Percentiles rank a stretch among this genome's conserved stretches.
Conservation (phyloP, 2,113 vertebrate species). For the Camelus dromedarius region DNA sequence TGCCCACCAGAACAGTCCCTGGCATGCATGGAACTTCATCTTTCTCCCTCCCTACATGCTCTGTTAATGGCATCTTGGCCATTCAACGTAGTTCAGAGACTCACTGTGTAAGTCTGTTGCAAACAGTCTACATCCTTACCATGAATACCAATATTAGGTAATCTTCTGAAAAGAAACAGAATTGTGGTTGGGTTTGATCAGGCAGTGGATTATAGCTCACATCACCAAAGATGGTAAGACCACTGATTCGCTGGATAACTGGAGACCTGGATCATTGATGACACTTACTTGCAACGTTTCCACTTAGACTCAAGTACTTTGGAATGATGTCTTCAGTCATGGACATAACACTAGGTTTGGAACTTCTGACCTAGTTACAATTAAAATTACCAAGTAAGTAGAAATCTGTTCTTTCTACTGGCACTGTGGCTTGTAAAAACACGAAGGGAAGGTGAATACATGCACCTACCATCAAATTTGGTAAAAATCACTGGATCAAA, state of each 20-base stretch:
- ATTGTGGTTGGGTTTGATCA: not conserved
- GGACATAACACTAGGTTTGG: not conserved
- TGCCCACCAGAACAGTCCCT: not conserved
- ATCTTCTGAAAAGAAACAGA: constrained; percentile 39
- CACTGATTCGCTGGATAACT: not conserved
- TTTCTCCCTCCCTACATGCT: not conserved
- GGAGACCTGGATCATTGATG: not conserved
- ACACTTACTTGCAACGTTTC: not conserved
- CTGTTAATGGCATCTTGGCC: not conserved
- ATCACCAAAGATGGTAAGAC: not conserved
- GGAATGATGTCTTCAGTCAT: constrained; percentile 64
- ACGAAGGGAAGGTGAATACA: constrained; percentile 77
- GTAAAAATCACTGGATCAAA: constrained; percentile 75
- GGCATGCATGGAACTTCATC: not conserved
- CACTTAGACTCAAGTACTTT: not conserved
- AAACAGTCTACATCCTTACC: not conserved
- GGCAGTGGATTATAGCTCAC: not conserved
- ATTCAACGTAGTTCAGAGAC: not conserved
- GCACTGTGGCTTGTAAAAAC: constrained; percentile 77
- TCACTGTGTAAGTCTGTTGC: not conserved
- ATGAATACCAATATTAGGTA: not conserved
- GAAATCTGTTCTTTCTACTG: constrained; percentile 65
- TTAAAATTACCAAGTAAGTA: constrained; percentile 72
- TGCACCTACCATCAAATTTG: constrained; percentile 84
- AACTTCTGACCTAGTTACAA: constrained; percentile 69